Conservation (phyloP, 2,797 vertebrate genomes). For the Emydoidea blandingii region DNA sequence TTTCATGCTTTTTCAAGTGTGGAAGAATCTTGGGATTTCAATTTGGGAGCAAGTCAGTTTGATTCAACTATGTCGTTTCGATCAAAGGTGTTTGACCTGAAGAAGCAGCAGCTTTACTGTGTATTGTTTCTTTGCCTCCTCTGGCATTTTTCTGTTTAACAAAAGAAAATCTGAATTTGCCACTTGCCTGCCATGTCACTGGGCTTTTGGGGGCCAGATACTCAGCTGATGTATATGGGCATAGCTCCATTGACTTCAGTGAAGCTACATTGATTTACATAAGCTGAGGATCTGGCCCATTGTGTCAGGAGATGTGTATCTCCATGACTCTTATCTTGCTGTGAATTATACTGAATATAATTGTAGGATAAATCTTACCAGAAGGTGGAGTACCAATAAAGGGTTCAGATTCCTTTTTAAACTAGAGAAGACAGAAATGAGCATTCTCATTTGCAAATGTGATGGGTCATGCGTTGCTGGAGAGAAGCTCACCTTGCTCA, state of each 20-base stretch:
- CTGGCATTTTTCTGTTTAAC: neutral
- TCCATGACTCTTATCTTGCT: neutral
- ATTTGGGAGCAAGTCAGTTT: constrained; percentile 53
- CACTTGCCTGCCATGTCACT: neutral
- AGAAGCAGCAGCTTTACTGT: constrained; percentile 10
- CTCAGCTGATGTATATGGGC: neutral
- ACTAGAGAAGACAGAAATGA: neutral
- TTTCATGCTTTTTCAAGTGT: constrained; percentile 24
- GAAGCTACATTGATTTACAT: neutral
- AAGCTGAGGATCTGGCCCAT: neutral
- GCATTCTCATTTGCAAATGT: neutral
- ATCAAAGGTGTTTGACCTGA: constrained; percentile 7
- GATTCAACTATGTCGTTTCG: constrained; percentile 40
- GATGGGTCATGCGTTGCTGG: constrained; percentile 14
- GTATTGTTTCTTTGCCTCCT: neutral
- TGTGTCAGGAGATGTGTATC: neutral
- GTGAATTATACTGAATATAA: neutral
- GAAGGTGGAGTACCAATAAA: neutral
- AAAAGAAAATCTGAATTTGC: neutral
- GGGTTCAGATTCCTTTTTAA: constrained; percentile 15
- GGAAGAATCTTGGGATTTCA: constrained; percentile 56
- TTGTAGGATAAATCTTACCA: constrained; percentile 26
- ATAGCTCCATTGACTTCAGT: neutral
- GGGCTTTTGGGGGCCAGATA: neutral
- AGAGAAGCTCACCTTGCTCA: neutral